Evolutionary conservation across 2,113 vertebrate genomes (phyloP), one percentile per base, ranked within the genome.

Genomic region (Oreamnos americanus): DNA sequence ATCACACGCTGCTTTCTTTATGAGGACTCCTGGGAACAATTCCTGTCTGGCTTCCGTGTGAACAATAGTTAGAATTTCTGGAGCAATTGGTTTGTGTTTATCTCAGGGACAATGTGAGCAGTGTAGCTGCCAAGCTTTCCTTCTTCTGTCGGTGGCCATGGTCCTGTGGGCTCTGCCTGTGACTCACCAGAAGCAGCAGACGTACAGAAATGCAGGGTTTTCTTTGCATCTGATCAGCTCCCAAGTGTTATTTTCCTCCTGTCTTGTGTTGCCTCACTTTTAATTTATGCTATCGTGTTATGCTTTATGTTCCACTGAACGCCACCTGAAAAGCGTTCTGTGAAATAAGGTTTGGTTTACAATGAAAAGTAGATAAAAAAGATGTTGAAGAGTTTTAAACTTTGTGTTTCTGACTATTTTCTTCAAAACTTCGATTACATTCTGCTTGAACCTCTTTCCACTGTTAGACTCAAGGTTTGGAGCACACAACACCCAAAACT

Each of bases 11-110:
- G 83, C 97, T 94, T 91, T 82, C 97, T 97, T 94, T 94, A 95
- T 11, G 91, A 92, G 55, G 91, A 78, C 97, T 49, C 97, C 85
- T 16, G 97, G 97, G 97, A 94, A 64, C 93, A 82, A 98, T 96
- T 89, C 71, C 83, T 91, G 71, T 67, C 96, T 90, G 94, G 95
- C 96, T 88, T 97, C 88, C 30, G 7, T 81, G 71, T 87, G 96
- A 97, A 96, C 91, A 88, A 94, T 89, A 87, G 90, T 82, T 85
- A 64, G 95, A 94, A 94, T 93, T 91, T 94, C 96, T 96, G 53
- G 39, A 96, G 89, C 91, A 95, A 97, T 60, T 86, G 96, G 78
- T 89, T n/a, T 87, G 86, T 94, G 83, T 97, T 97, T 96, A 96
- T 97, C 93, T 96, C 10, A 0, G 28, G 57, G 93, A 87, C 82